Evolutionary conservation across 2,113 vertebrate genomes (phyloP), one percentile per base, ranked within the genome.

Genomic region (Platichthys flesus): DNA sequence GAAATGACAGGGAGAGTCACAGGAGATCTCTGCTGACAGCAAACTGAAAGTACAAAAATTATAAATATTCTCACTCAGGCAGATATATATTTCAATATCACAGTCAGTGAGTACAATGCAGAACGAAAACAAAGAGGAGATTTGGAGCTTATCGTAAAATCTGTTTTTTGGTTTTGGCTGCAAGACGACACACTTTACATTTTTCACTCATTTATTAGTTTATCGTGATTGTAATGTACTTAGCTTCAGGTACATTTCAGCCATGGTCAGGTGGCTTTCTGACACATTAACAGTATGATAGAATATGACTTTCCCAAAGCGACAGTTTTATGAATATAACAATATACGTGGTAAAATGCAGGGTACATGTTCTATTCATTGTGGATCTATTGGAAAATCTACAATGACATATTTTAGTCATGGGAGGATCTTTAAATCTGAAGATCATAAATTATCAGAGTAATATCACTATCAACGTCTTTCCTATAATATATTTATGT

Each of bases 231-330:
- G 52, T 4, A 12, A 15, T 61, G 47, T 67, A 57, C 21, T 63
- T 60, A 78, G 54, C 59, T 78, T 73, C 8, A 42, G 40, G 21
- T 66, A 49, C 26, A 64, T 77, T 70, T 67, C 64, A 45, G 71
- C 67, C 45, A 55, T 58, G 24, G 23, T 55, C 15, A 45, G 26
- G 24, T 57, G 24, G 16, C 58, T n/a, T 23, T 60, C n/a, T 49
- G 13, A n/a, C 35, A 63, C 35, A 31, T 15, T 9, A n/a, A 59
- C 26, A 82, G 21, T 28, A 15, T 2, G 1, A 67, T 15, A 45
- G 20, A 73, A 59, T 18, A 51, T 20, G 10, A 24, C 6, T 20
- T 2, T n/a, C 31, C 31, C 12, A 42, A 21, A 54, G 9, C 37
- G 49, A 61, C 45, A 70, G 16, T 23, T 54, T 28, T 49, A 42